These are phyloP conservation scores for Boloria euphrosyne DNA, from an alignment of 2,888 invertebrate species.

Conservation along the genomic window DNA sequence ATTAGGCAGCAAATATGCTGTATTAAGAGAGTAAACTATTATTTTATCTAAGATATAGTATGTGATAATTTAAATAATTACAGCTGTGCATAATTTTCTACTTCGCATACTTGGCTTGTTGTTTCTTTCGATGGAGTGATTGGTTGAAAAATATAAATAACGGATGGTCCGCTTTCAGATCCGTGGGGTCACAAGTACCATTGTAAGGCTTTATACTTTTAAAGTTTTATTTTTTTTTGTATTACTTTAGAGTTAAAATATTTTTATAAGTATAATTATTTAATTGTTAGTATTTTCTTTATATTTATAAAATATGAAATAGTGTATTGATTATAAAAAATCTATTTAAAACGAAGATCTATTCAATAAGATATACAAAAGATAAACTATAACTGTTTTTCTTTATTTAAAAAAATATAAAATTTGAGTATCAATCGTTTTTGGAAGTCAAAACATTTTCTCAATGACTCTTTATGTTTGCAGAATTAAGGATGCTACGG, in stretches of 20 bases:
- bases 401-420: too few species aligned
- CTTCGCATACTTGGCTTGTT: conserved; percentile 38
- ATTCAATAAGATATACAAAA: too few species aligned
- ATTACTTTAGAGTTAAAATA: too few species aligned
- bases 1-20: too few species aligned
- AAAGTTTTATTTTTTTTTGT: neutral
- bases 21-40: too few species aligned
- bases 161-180: conserved; percentile 50
- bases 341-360: too few species aligned
- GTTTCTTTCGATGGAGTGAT: conserved; percentile 52
- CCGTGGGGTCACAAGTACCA: conserved; percentile 43
- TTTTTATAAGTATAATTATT: too few species aligned
- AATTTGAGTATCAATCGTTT: too few species aligned
- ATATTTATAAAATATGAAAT: neutral
- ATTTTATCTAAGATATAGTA: too few species aligned
- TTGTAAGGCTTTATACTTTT: conserved; percentile 41
- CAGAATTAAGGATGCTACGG: conserved; percentile 60
- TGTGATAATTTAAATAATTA: conserved; percentile 35
- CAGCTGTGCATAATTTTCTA: conserved; percentile 51
- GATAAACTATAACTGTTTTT: too few species aligned
- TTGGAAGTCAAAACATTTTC: neutral
- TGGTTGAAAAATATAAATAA: conserved; percentile 39
- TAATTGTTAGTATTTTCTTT: too few species aligned
- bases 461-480: conserved; percentile 26
- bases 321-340: neutral